Base-by-base conservation (phyloP, 2,113 vertebrate genomes). In the Dinomys branickii region DNA sequence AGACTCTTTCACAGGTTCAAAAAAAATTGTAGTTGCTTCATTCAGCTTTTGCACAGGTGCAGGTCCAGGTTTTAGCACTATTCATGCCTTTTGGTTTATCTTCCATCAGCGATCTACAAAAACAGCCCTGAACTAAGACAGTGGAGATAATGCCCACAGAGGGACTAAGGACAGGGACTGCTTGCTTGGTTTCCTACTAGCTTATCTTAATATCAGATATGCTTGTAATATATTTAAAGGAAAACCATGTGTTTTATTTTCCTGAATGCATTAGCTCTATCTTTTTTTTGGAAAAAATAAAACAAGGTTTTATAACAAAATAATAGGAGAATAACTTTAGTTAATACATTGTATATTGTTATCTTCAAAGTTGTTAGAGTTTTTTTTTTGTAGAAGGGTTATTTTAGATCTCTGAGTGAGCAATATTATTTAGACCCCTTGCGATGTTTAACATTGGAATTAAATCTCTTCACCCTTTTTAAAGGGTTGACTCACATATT, bases 41-140 rank as follows among this genome's bases (percentile, higher is more conserved):
- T 91, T 91, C n/a, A 95, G 38, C n/a, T 82, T 94, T 96, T 80
- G 67, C 61, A n/a, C 44, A 63, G 88, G 82, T 89, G 17, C 9
- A 75, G 12, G 41, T 78, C 61, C 83, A 95, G 82, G 88, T 54
- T 77, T 90, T n/a, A 78, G n/a, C 85, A n/a, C 85, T 22, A 52
- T 61, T 59, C 44, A 11, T 59, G 38, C 24, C 22, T 91, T 90
- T 75, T 58, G 35, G 63, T 50, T 85, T 88, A 47, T 81, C 35
- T 65, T 85, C 41, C 88, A 44, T 86, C 87, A 83, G 65, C 56
- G 47, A 65, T 65, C 38, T 94, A 89, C 50, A 94, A 90, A 95
- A 92, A 94, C 22, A 80, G 41, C 9, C 14, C 75, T 91, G 17
- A 92, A 71, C 47, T n/a, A 77, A 85, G 65, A 86, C 47, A 97